phyloP scores from a whole-genome alignment of 2,113 vertebrate species.

The Bubo blakistoni region DNA sequence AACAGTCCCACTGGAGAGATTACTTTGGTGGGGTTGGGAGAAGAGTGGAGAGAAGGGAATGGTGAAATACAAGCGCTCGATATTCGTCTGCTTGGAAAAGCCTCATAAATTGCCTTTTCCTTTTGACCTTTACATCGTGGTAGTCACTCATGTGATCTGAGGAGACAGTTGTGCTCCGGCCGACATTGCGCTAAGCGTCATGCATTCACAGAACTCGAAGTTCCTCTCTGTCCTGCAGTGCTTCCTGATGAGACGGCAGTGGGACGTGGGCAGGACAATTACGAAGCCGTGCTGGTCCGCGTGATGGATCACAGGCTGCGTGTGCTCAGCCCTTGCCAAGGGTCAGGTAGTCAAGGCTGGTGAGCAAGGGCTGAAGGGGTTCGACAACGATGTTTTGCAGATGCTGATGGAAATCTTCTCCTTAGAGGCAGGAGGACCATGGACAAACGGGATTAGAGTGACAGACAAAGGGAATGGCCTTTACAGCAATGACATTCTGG shows the following conservation, averaged over 20 bases:
- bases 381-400: accelerated
- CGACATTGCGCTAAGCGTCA: accelerated
- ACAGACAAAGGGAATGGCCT: background rate
- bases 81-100: background rate
- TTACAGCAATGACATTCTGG: background rate
- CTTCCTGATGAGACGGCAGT: accelerated
- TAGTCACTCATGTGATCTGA: background rate
- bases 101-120: background rate
- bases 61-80: background rate
- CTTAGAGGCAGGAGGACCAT: background rate
- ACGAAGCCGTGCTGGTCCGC: accelerated
- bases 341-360: background rate
- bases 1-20: background rate
- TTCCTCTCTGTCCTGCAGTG: background rate
- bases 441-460: background rate
- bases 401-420: background rate
- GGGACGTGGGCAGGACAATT: background rate
- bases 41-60: background rate
- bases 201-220: background rate
- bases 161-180: background rate
- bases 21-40: background rate
- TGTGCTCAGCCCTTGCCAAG: background rate
- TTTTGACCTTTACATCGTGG: background rate
- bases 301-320: accelerated
- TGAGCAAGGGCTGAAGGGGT: background rate